Base-by-base conservation (phyloP, 1,140 invertebrate species). In the Mactra quadrangularis region DNA sequence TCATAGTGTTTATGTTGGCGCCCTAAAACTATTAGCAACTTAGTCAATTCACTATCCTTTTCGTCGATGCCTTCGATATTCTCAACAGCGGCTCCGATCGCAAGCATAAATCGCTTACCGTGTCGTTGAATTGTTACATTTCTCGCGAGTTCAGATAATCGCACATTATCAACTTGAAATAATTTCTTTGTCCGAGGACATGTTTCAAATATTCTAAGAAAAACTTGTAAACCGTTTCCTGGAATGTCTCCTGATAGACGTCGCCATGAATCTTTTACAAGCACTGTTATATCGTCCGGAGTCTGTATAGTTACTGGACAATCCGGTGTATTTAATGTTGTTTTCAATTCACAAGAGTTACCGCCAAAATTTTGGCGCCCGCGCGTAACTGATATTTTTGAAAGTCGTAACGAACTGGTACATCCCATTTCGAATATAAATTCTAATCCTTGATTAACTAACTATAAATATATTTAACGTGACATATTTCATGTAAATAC, bases 131-230 rank as follows among this genome's bases (percentile, higher is more conserved):
- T 72, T 22, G n/a, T 22, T 7, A 52, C 27, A 41, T 53, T 72
- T 22, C 52, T 22, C 19, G 31, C 52, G 2, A 72, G n/a, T 19
- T 72, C 38, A 7, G 25, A 33, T 1, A 19, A 25, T 9, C 47
- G 52, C 2, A 53, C 47, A 41, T 72, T 55, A 19, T 55, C 68
- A 11, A 72, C 68, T 22, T 52, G 31, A 52, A 72, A 72, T 3
- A 72, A 31, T 11, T 15, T 6, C 47, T 72, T 50, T 33, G 31
- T 33, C 22, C 53, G 38, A 19, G 68, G 68, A 13, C 47, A 52
- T 9, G 47, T 31, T 53, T 72, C 68, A 72, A 72, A 72, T 53
- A 72, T 72, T 55, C 68, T 52, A 52, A 72, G 68, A 72, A 72
- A 72, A 13, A 72, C 22, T 55, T 72, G 45, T 29, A 72, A 72